Evolutionary conservation across 2,797 vertebrate species (phyloP).

Genomic region (Denticeps clupeoides): DNA sequence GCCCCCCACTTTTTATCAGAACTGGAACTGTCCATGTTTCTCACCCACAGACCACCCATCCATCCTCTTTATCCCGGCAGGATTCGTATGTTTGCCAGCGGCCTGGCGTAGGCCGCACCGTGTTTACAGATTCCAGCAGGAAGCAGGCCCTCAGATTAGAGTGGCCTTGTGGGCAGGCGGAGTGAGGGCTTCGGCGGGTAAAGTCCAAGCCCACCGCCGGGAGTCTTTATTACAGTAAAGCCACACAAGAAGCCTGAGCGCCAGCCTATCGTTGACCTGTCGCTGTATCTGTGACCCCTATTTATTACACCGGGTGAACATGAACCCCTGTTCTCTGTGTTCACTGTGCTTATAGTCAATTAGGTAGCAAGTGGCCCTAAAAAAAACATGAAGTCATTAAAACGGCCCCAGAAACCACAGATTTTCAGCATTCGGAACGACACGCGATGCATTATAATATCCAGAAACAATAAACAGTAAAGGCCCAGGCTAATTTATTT

Average conservation of each 20-base stretch:
- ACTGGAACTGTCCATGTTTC: background rate
- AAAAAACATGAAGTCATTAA: too few species aligned
- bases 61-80: conserved; percentile 23
- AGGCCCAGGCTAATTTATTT: too few species aligned
- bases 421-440: too few species aligned
- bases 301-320: background rate
- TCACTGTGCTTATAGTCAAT: conserved; percentile 1
- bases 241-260: background rate
- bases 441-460: too few species aligned
- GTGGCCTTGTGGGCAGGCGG: conserved; percentile 27
- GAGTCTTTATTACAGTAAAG: conserved; percentile 10
- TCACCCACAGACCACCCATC: conserved; percentile 8
- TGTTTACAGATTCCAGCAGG: conserved; percentile 55
- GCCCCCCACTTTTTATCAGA: conserved; percentile 24
- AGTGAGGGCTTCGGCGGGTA: conserved; percentile 30
- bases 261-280: background rate
- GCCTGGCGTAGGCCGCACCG: conserved; percentile 31
- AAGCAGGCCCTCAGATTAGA: conserved; percentile 45
- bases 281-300: background rate
- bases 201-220: conserved; percentile 46
- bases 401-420: too few species aligned
- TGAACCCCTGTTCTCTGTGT: background rate
- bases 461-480: too few species aligned
- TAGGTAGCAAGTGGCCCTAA: too few species aligned
- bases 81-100: conserved; percentile 16